A percentile compares a stretch with the other conserved stretches of the same genome.
phyloP scores from a whole-genome alignment of 1,140 invertebrate genomes.

The Tyrophagus putrescentiae region DNA sequence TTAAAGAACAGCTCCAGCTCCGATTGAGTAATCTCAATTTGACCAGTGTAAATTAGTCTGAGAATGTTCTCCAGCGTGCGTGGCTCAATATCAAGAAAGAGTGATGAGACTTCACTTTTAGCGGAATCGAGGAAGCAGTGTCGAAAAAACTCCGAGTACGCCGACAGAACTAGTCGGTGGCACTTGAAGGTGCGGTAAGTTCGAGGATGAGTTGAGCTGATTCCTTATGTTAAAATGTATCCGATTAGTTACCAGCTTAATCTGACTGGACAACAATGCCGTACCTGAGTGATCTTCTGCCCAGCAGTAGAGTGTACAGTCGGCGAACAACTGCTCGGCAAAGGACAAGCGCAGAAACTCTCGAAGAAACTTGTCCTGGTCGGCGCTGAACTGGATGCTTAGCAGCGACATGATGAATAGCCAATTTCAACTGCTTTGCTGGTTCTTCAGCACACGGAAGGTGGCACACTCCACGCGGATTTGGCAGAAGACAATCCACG shows the following conservation, averaged over 20 bases:
- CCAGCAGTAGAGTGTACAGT: slow-evolving; percentile 9
- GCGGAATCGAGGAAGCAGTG: not conserved
- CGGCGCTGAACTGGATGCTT: not conserved
- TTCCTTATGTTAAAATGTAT: not conserved
- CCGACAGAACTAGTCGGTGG: slow-evolving; percentile 5
- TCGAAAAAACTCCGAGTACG: slow-evolving; percentile 11
- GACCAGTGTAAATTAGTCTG: not conserved
- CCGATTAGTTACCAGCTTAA: not conserved
- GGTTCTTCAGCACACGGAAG: too few species aligned
- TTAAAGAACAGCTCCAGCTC: not conserved
- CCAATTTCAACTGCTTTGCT: too few species aligned
- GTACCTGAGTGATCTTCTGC: not conserved
- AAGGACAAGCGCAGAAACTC: slow-evolving; percentile 4
- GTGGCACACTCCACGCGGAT: too few species aligned
- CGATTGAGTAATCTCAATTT: not conserved
- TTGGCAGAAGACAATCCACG: too few species aligned
- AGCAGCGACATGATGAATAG: not conserved
- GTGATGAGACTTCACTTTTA: not conserved
- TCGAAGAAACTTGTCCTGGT: not conserved
- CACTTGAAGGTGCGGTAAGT: not conserved
- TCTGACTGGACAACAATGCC: too few species aligned
- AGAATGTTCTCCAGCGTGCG: not conserved
- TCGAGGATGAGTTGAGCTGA: not conserved
- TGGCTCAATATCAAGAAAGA: not conserved
- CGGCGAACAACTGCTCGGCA: not conserved